Base-by-base conservation (phyloP, 30 jellyfish, hydroid and myxozoan genomes). In the Chrysaora quinquecirrha region DNA sequence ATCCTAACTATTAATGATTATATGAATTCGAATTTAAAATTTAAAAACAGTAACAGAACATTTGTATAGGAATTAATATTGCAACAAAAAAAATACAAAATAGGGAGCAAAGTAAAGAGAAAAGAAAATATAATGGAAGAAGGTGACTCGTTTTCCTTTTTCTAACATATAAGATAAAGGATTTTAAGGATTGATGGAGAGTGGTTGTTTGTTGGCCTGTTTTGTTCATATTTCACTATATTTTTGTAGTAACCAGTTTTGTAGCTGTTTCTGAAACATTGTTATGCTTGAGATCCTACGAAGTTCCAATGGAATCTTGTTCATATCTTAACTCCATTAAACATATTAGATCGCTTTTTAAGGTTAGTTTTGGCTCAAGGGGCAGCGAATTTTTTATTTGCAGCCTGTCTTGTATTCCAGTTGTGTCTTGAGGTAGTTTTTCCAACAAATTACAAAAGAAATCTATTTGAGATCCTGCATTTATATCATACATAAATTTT, bases 281-380 rank as follows among this genome's bases (percentile, higher is more conserved):
- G 14, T 24, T 32, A 6, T 65, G 7, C 6, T 30, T 6, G 64
- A 28, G 12, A 21, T 65, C 23, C 64, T 6, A 21, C 48, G 21
- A 65, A 65, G 23, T 21, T 56, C 31, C n/a, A 62, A 23, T 1
- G 90, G 95, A 43, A 89, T 96, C 19, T 22, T 62, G 18, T 66
- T 69, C 97, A 89, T 25, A 75, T 63, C 32, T 65, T 71, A 19
- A 84, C 93, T 27, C 82, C 76, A 20, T 85, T 90, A 64, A 90
- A 90, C 88, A 85, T 68, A 10, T 63, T 83, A 52, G 80, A 85
- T 34, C 90, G 87, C 64, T 85, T 85, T 64, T 68, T 68, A 20
- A 68, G 80, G 80, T 31, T 68, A 68, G 64, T 68, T 68, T 38
- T 68, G 14, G 80, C 80, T 68, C 52, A 38, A 66, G 80, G 61